These are phyloP conservation scores for Clepsis dumicolana DNA, from an alignment of 2,888 invertebrate genomes.

Conservation along the genomic window DNA sequence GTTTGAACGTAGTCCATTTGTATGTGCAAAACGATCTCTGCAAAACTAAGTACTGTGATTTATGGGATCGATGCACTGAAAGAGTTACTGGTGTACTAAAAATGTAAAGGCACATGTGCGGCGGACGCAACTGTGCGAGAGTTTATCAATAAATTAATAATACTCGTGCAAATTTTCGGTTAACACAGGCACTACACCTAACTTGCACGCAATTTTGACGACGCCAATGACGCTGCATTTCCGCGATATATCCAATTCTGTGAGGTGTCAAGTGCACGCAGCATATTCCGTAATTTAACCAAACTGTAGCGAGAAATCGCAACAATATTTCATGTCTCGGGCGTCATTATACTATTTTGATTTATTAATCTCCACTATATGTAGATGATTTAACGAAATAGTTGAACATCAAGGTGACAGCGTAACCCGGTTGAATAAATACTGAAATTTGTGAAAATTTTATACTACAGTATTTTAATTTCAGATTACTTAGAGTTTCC, in stretches of 20 bases:
- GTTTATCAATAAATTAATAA: slow-evolving; percentile 31
- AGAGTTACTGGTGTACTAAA: background rate
- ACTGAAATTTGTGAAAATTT: too few relatives aligned
- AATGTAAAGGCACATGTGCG: background rate
- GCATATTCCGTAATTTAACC: slow-evolving; percentile 52
- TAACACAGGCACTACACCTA: background rate
- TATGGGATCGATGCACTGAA: background rate
- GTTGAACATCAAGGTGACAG: too few relatives aligned
- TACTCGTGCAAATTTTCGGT: background rate
- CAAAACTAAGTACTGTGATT: slow-evolving; percentile 5
- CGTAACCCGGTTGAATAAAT: too few relatives aligned
- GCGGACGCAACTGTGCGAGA: slow-evolving; percentile 12
- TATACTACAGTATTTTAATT: too few relatives aligned
- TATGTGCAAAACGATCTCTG: background rate
- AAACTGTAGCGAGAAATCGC: slow-evolving; percentile 52
- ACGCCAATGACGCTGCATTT: slow-evolving; percentile 40
- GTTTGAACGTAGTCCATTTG: slow-evolving; percentile 11
- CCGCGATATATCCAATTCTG: slow-evolving; percentile 67
- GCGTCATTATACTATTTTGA: slow-evolving; percentile 2
- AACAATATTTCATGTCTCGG: slow-evolving; percentile 43
- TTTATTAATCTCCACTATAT: slow-evolving; percentile 9
- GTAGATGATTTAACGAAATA: too few relatives aligned
- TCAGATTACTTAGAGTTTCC: too few relatives aligned
- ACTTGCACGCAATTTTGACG: slow-evolving; percentile 10
- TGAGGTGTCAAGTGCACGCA: slow-evolving; percentile 72